Evolutionary conservation across 2,113 vertebrate species (phyloP).

Genomic region (Dromiciops gliroides): DNA sequence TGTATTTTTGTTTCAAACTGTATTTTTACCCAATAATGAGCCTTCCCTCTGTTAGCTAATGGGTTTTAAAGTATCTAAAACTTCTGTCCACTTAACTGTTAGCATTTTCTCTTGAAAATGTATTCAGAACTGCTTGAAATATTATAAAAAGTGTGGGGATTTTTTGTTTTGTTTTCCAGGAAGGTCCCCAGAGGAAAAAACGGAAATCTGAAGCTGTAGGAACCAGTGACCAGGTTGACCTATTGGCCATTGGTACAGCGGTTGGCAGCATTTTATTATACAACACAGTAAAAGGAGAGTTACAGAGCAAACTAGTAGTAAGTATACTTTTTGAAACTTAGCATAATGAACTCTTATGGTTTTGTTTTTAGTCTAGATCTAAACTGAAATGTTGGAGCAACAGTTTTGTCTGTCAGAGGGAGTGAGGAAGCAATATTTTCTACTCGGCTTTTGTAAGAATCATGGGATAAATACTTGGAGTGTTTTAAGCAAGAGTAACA

Average conservation of each 20-base stretch:
- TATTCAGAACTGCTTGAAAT: slow-evolving; percentile 50
- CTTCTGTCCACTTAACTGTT: neutral
- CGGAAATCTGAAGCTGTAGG: slow-evolving; percentile 92
- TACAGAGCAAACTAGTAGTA: slow-evolving; percentile 96
- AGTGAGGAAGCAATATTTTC: neutral
- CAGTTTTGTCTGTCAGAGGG: neutral
- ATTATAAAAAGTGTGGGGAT: slow-evolving; percentile 47
- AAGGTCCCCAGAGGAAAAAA: slow-evolving; percentile 96
- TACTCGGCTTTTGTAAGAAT: neutral
- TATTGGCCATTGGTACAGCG: slow-evolving; percentile 96
- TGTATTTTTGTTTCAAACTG: neutral
- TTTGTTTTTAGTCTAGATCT: rapidly evolving
- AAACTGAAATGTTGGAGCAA: neutral
- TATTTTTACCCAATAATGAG: neutral
- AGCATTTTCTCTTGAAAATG: neutral
- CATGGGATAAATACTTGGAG: neutral
- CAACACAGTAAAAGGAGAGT: slow-evolving; percentile 93
- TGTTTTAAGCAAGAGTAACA: neutral
- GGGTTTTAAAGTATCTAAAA: slow-evolving; percentile 16
- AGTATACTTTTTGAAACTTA: slow-evolving; percentile 31
- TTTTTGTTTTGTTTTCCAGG: slow-evolving; percentile 81
- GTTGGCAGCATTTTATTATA: slow-evolving; percentile 96
- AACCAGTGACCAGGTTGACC: slow-evolving; percentile 88
- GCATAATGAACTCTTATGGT: neutral
- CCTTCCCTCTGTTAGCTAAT: neutral